Base-by-base conservation (phyloP, 1,140 invertebrate species). In the Sycobia sp. region DNA sequence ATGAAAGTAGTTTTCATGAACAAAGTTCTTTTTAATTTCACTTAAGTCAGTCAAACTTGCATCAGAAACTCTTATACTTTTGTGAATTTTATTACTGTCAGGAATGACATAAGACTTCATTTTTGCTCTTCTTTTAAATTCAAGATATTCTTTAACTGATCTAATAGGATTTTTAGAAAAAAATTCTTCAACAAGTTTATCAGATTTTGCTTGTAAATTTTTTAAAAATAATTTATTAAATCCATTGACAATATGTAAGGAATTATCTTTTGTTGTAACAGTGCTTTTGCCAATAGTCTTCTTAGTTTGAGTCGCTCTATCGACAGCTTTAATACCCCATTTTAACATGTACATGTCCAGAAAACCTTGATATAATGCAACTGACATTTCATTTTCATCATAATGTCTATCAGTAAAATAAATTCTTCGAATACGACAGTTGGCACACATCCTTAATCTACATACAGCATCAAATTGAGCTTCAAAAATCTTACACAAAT, bases 341-440 rank as follows among this genome's bases (percentile, higher is more conserved):
- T 78, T 78, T 0, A 66, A 27, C 74, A 78, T 73, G 23, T 78
- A 78, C 11, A 43, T 44, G 5, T 76, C 67, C 8, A 78, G 63
- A 49, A 78, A 78, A 4, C 67, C 67, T 44, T 71, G 65, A 20
- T 66, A 76, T 3, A 76, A 57, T 22, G 64, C 55, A 0, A 67
- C 23, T 0, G 69, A 67, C 38, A 74, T 66, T 20, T 76, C 73
- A 36, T 64, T 20, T 1, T 76, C 54, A 0, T 63, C 49, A 7
- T 78, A 78, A 53, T 74, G 71, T 11, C 62, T 71, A 46, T 77
- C 72, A 39, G 71, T 66, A 23, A 74, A 73, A 32, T 78, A 77
- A 46, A 78, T 38, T 39, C 75, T 67, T 36, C 76, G 66, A 10
- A 78, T 34, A 36, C 73, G 66, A 39, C 74, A 77, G 23, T 71